Evolutionary conservation across 2,888 invertebrate species (phyloP), one percentile per base, ranked within the genome.

Genomic region (Euproctis similis): DNA sequence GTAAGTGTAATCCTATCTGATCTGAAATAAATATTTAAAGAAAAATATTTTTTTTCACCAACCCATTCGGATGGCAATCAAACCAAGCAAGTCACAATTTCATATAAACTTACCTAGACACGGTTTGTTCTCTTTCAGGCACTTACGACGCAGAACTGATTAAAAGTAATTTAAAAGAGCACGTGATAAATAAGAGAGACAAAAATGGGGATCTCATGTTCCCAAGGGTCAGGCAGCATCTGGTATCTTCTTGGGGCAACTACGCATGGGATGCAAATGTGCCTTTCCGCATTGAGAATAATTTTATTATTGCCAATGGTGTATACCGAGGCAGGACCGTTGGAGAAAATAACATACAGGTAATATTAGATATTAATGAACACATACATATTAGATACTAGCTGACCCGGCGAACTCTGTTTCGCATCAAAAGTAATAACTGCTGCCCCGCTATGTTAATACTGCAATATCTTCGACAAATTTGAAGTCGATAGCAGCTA

Each of bases 201-300:
- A 87, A 87, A 46, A 68, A 75, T 20, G 90, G 89, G 0, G 78
- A 85, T 14, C 63, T 89, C 5, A 76, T 85, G 53, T 92, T 90
- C 54, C 91, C 90, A 0, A 87, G 91, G 34, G 66, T 94, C 16
- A 85, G 88, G 2, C 89, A 90, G 28, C 76, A 86, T 19, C 67
- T 94, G 24, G 89, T 90, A 0, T 89, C 90, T 0, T 88, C 89
- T 50, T 93, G 91, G 88, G 92, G 92, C 1, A 88, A 90, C 42
- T 94, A 94, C 60, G 93, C 91, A 0, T 94, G 94, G 94, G 86
- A 86, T 50, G 68, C 68, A 4, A 71, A 80, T 18, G 75, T 80
- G 0, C 70, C 85, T 18, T 92, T 91, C 60, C 75, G 86, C 26
- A 67, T 91, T 21, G 90, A 92, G 33, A 91, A 92, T 59, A 92